Conservation (phyloP, 37 sponge, comb jelly and placozoan species). For the Cladorhizidae sp. region DNA sequence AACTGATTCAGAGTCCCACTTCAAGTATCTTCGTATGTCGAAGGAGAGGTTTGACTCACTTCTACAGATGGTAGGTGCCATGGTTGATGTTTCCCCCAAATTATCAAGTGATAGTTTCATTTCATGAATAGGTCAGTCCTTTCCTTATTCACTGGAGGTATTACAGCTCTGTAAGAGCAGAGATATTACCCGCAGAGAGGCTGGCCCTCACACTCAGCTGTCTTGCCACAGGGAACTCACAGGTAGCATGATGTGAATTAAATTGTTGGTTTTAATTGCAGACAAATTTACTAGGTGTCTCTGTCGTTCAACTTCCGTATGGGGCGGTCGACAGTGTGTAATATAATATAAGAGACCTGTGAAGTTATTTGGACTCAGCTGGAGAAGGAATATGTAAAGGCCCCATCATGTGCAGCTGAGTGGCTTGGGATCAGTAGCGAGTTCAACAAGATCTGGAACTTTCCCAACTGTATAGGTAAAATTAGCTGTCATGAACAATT, state of each 20-base stretch:
- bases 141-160: not conserved
- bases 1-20: too few relatives aligned
- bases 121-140: too few relatives aligned
- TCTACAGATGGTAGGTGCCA: too few relatives aligned
- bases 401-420: constrained; percentile 11
- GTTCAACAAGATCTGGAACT: constrained; percentile 43
- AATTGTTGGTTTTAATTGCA: too few relatives aligned
- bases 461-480: constrained; percentile 32
- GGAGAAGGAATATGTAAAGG: constrained; percentile 13
- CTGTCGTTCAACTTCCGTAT: too few relatives aligned
- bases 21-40: too few relatives aligned
- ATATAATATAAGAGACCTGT: too few relatives aligned
- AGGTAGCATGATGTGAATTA: not conserved
- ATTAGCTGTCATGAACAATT: not conserved
- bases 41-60: too few relatives aligned
- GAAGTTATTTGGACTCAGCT: not conserved
- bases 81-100: too few relatives aligned
- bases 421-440: constrained; percentile 27
- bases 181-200: constrained; percentile 33
- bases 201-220: constrained; percentile 31
- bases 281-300: too few relatives aligned
- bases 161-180: not conserved
- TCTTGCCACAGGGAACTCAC: constrained; percentile 24
- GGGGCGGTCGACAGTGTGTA: too few relatives aligned
- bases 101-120: too few relatives aligned